Base-by-base conservation (phyloP, 1,140 invertebrate species). In the Cydia fagiglandana region DNA sequence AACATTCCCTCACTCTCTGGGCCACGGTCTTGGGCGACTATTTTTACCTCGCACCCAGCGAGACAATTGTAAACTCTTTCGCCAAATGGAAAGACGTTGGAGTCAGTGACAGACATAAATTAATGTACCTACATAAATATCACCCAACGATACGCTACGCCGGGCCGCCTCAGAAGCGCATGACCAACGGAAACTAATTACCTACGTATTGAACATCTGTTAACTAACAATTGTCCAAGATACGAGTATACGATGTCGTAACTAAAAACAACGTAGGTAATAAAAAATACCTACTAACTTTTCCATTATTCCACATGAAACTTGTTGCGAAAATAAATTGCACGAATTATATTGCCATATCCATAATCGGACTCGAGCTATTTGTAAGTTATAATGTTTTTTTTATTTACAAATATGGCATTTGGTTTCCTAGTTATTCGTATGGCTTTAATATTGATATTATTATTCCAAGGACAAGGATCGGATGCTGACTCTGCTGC, bases 51-150 rank as follows among this genome's bases (percentile, higher is more conserved):
- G 30, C 75, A 79, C 78, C 81, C 81, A 81, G 74, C 75, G 73
- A 82, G 86, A 87, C 85, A 86, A 88, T 90, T 82, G 85, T 83
- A 78, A 83, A 84, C 78, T 82, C 76, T 87, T 86, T 83, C 83
- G 87, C 83, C 86, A 86, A 87, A 88, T 88, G 86, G 84, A 85
- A 89, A 88, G 79, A 86, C 80, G 88, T 85, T 81, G 74, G 77
- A 84, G 76, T 77, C 77, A 38, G 78, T 81, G 86, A 88, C 86
- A 86, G 78, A 83, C 84, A 86, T 84, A 84, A 88, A 89, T 87
- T 79, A 80, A 82, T 84, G 78, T 77, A 17, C 34, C 34, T 38
- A 79, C 78, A 83, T 84, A 82, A 84, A 87, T 88, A 83, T 80
- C 82, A 41, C 77, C 75, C 41, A 28, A 64, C 68, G 53, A 70